Conservation (phyloP, 2,797 vertebrate genomes). For the Chelmon rostratus region DNA sequence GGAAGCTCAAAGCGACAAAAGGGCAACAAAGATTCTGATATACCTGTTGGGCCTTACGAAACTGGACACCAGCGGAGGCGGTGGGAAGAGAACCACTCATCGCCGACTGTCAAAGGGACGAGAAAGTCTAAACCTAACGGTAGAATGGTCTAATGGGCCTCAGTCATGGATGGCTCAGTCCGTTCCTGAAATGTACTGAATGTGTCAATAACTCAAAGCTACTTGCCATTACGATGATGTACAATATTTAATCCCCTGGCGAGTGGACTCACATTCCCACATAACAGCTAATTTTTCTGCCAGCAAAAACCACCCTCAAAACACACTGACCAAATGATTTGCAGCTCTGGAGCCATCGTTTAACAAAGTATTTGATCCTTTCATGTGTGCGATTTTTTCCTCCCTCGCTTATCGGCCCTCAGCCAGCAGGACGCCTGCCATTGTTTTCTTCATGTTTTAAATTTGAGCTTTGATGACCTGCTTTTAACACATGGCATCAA, state of each 20-base stretch:
- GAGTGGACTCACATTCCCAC: conserved; percentile 50
- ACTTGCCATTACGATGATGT: conserved; percentile 45
- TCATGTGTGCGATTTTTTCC: conserved; percentile 40
- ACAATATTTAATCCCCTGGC: conserved; percentile 44
- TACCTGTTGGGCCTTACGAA: conserved; percentile 83
- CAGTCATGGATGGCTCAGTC: conserved; percentile 62
- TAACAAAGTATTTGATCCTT: conserved; percentile 63
- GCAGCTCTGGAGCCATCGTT: conserved; percentile 59
- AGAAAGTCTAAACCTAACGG: conserved; percentile 75
- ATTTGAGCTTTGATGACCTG: conserved; percentile 60
- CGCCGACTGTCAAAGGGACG: conserved; percentile 66
- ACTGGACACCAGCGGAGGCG: conserved; percentile 78
- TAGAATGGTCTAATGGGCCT: conserved; percentile 68
- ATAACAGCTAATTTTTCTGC: conserved; percentile 51
- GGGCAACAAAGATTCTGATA: conserved; percentile 84
- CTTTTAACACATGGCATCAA: conserved; percentile 67
- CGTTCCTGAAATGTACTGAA: conserved; percentile 40
- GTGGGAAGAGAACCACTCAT: conserved; percentile 79
- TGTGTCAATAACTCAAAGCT: conserved; percentile 71
- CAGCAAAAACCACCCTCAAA: conserved; percentile 51
- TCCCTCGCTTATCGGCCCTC: conserved; percentile 18
- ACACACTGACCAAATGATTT: conserved; percentile 69
- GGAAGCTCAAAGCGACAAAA: conserved; percentile 81
- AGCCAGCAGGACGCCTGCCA: conserved; percentile 63
- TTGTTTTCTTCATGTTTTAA: conserved; percentile 58